These are phyloP conservation scores for Adelosebastes latens DNA, from an alignment of 2,797 vertebrate genomes.

Conservation along the genomic window DNA sequence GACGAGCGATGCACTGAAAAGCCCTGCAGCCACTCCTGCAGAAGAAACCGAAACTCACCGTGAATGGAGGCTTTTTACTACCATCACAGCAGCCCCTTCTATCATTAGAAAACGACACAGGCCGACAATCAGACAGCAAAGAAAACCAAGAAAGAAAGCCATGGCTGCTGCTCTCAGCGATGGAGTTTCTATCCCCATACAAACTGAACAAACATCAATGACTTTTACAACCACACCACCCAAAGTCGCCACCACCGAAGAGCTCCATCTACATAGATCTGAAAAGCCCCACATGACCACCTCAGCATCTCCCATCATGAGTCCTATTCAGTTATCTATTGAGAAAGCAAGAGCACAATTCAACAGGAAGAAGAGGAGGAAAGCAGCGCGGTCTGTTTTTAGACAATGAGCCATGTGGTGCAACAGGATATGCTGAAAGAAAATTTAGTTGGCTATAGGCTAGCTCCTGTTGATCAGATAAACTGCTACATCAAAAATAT, in stretches of 20 bases:
- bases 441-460: slow-evolving; percentile 7
- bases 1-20: background rate
- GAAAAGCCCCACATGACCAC: slow-evolving; percentile 19
- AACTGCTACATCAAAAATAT: background rate
- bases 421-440: background rate
- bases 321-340: slow-evolving; percentile 63
- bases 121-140: slow-evolving; percentile 47
- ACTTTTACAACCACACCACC: slow-evolving; percentile 26
- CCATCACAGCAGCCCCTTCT: slow-evolving; percentile 11
- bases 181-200: background rate
- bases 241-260: background rate
- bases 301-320: slow-evolving; percentile 32
- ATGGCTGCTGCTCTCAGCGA: background rate
- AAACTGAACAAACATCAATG: slow-evolving; percentile 37
- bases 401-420: slow-evolving; percentile 17
- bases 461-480: slow-evolving; percentile 13
- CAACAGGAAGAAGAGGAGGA: slow-evolving; percentile 73
- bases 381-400: slow-evolving; percentile 12
- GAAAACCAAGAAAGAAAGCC: slow-evolving; percentile 34
- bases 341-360: slow-evolving; percentile 65
- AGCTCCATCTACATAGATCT: background rate
- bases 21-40: background rate
- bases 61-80: slow-evolving; percentile 42
- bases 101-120: slow-evolving; percentile 18
- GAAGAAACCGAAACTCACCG: slow-evolving; percentile 13